A percentile compares a stretch with the other conserved stretches of the same genome.
phyloP scores from a whole-genome alignment of 2,888 invertebrate genomes.

The Prenolepis imparis region DNA sequence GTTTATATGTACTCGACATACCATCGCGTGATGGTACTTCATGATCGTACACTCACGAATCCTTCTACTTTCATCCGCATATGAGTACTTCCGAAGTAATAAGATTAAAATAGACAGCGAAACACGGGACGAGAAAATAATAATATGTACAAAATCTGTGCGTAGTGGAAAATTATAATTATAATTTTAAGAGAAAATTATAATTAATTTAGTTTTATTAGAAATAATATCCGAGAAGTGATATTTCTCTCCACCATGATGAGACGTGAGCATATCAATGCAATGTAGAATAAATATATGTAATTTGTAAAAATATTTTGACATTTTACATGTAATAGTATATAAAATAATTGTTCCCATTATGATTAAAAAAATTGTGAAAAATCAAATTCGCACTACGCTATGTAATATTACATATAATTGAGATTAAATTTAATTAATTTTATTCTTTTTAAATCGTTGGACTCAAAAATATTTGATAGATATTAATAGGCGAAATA shows the following conservation, averaged over 20 bases:
- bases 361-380: not conserved
- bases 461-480: not conserved
- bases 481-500: not conserved
- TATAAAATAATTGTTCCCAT: not conserved
- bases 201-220: no score
- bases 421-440: not conserved
- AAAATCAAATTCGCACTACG: not conserved
- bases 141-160: not conserved
- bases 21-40: conserved; percentile 33
- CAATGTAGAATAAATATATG: not conserved
- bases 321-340: not conserved
- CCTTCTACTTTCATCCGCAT: conserved; percentile 39
- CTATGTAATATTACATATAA: not conserved
- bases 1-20: conserved; percentile 19
- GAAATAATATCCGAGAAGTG: no score
- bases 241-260: no score
- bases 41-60: conserved; percentile 17
- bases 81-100: conserved; percentile 5
- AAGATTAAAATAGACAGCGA: conserved; percentile 30
- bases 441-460: not conserved
- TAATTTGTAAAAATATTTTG: not conserved
- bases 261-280: not conserved
- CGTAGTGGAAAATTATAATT: not conserved
- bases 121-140: not conserved
- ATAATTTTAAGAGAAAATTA: conserved; percentile 7